Evolutionary conservation across 2,888 invertebrate genomes (phyloP).

Genomic region (Eupeodes luniger): DNA sequence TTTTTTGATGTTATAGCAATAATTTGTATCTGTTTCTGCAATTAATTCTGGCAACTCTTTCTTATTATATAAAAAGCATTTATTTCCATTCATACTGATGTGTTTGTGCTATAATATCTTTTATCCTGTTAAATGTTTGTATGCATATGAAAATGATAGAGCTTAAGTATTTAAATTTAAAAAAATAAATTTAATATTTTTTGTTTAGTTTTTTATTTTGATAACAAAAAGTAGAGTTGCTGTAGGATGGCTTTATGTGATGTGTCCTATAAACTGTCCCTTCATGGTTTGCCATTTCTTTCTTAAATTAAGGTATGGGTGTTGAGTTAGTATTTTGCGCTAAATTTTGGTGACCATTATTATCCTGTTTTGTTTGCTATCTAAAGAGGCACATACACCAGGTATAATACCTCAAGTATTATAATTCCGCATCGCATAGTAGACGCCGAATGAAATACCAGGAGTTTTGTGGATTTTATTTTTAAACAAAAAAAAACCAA

Average conservation of each 20-base stretch:
- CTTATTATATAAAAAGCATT: slow-evolving; percentile 38
- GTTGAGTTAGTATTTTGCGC: slow-evolving; percentile 62
- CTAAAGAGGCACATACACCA: slow-evolving; percentile 45
- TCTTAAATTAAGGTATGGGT: neutral
- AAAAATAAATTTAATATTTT: slow-evolving; percentile 34
- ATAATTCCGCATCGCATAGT: slow-evolving; percentile 70
- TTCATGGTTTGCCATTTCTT: slow-evolving; percentile 23
- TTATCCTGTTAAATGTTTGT: too few relatives aligned
- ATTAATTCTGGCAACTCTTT: slow-evolving; percentile 38
- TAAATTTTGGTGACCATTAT: slow-evolving; percentile 72
- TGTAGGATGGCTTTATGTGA: slow-evolving; percentile 31
- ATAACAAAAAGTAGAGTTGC: slow-evolving; percentile 14
- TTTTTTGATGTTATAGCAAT: slow-evolving; percentile 69
- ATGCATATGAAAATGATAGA: neutral
- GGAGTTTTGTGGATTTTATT: slow-evolving; percentile 11
- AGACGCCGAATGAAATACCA: slow-evolving; percentile 41
- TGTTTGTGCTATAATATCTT: slow-evolving; percentile 60
- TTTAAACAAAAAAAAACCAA: slow-evolving; percentile 4
- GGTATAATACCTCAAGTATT: slow-evolving; percentile 74
- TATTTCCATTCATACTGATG: slow-evolving; percentile 67
- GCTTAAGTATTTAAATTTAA: slow-evolving; percentile 48
- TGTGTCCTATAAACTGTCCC: slow-evolving; percentile 54
- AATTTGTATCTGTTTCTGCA: slow-evolving; percentile 42
- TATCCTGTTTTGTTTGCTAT: slow-evolving; percentile 73
- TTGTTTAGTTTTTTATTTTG: slow-evolving; percentile 53